These are phyloP conservation scores for Aurelia aurita DNA, from an alignment of 30 jellyfish, hydroid and myxozoan genomes.

Conservation along the genomic window DNA sequence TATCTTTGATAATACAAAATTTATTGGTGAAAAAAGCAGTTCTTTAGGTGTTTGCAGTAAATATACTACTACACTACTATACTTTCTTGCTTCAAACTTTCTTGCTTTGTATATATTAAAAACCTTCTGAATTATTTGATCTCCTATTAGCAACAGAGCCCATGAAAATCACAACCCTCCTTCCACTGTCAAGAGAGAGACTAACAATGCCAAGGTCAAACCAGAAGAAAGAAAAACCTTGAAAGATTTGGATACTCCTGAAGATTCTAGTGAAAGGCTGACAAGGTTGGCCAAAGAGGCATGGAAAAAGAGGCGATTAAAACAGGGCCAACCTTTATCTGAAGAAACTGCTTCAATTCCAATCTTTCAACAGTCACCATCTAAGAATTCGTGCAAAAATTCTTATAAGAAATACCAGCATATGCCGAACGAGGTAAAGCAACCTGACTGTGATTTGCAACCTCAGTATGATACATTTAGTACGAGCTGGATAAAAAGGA, in stretches of 20 bases:
- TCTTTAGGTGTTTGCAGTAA: no score
- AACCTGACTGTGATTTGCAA: neutral
- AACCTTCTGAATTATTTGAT: no score
- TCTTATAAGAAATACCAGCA: neutral
- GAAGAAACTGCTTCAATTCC: neutral
- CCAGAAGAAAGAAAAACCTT: neutral
- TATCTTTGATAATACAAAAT: no score
- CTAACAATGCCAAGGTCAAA: neutral
- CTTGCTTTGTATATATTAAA: no score
- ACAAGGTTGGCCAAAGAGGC: slow-evolving; percentile 50
- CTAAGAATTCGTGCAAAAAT: neutral
- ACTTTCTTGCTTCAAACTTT: no score
- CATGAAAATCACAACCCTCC: no score
- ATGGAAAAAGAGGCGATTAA: slow-evolving; percentile 28
- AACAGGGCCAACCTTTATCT: neutral
- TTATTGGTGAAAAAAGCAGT: no score
- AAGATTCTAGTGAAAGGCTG: slow-evolving; percentile 41
- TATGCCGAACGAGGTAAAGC: no score
- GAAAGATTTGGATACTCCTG: neutral
- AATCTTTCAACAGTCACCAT: neutral
- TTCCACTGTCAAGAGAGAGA: no score
- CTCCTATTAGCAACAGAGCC: no score
- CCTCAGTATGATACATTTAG: neutral
- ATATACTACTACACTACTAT: no score
- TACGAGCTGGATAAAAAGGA: neutral